Base-by-base conservation (phyloP, 2,797 vertebrate species). In the Neomorphus geoffroyi region DNA sequence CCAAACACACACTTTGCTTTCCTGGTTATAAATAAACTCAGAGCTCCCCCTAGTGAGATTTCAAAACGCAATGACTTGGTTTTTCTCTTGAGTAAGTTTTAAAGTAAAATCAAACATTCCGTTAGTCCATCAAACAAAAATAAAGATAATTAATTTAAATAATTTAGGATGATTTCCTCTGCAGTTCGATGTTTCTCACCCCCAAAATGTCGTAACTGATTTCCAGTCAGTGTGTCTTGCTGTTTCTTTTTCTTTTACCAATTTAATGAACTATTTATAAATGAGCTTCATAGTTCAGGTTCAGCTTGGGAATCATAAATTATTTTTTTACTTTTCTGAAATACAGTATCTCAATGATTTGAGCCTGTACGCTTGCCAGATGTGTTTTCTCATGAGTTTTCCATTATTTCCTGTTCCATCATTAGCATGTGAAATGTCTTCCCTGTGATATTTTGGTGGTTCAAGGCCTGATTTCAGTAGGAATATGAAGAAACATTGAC, bases 41-140 rank as follows among this genome's bases (percentile, higher is more conserved):
- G 82, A 71, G 85, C 93, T 92, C 95, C 95, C 93, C 90, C 94
- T 94, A 83, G 90, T 79, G 94, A 78, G 18, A 72, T 0, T 78
- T 88, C 23, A 35, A 67, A 83, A 33, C 16, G 8, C 3, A 14
- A 8, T 7, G 2, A 9, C 10, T 21, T 2, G 3, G 2, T 27
- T 46, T 56, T 81, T 61, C 14, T 3, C 30, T 6, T 8, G 19
- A 19, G 19, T 14, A 46, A 15, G 6, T 57, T 81, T 26, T 30
- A 19, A 66, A 89, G 53, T 33, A 10, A 46, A 79, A 65, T 13
- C 9, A 35, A 80, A 13, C 9, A 24, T 46, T 45, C 37, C 23
- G 9, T 37, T 57, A 60, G 24, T 7, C 6, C 6, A 27, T 3
- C 4, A 48, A 51, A 28, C 17, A 74, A 45, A 70, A 89, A 69